Evolutionary conservation across 2,797 vertebrate species (phyloP).

Genomic region (Clarias fuscus): DNA sequence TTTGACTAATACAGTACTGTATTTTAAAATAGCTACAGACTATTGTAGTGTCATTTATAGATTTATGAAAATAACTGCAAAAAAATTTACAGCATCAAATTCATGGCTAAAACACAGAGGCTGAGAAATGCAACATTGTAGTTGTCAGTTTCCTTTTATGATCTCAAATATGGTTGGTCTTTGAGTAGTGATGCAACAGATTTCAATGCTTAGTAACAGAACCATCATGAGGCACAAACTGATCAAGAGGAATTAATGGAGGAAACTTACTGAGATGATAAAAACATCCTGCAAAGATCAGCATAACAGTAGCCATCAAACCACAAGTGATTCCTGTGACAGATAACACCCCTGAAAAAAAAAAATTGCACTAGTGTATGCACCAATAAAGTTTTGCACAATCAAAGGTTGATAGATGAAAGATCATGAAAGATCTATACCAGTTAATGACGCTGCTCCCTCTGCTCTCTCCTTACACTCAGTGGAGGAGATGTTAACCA

Average conservation of each 20-base stretch:
- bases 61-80: not conserved
- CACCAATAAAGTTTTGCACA: not conserved
- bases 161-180: not conserved
- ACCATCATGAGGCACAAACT: not conserved
- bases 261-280: slow-evolving; percentile 32
- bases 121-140: not conserved
- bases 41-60: not conserved
- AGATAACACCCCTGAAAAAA: not conserved
- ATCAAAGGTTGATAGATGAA: not conserved
- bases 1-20: too few species aligned
- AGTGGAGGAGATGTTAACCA: slow-evolving; percentile 25
- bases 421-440: too few species aligned
- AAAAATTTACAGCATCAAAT: not conserved
- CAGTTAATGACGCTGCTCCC: not conserved
- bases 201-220: not conserved
- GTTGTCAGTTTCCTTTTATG: not conserved
- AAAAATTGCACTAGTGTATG: not conserved
- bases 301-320: not conserved
- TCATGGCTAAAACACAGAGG: not conserved
- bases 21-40: too few species aligned
- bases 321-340: not conserved
- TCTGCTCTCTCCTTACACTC: slow-evolving; percentile 11
- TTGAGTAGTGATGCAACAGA: not conserved
- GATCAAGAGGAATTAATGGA: not conserved
- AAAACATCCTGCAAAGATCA: not conserved